Evolutionary conservation across 2,797 vertebrate species (phyloP), one percentile per base, ranked within the genome.

Genomic region (Poeciliopsis paucimaculata): DNA sequence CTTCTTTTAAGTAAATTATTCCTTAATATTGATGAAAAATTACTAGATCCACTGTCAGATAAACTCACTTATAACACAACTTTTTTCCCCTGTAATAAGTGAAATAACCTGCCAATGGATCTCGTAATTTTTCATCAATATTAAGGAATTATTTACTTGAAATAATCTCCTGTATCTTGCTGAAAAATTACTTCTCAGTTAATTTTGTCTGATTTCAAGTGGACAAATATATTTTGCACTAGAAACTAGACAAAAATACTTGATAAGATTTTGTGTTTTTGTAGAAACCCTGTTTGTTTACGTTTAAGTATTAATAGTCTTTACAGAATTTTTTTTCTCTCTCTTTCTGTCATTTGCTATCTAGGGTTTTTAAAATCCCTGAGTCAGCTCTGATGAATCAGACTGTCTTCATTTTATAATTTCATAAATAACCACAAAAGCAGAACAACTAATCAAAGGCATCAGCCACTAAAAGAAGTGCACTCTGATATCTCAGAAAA

Each of bases 361-460:
- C 12, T 31, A 26, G 28, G 20, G 51, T 18, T 39, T 45, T 8
- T 72, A 45, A 84, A 81, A 62, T 71, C n/a, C 0, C 39, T 12
- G 36, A 53, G 34, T 39, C 36, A 75, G 28, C 0, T 55, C 28
- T 73, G 51, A 46, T 77, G n/a, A 77, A 7, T 76, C 39, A 72
- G 11, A 31, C 43, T 12, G 2, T 45, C 43, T 64, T 36, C 53
- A 47, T 31, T 47, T 72, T 76, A 41, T 43, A 68, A 68, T 31
- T 55, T 49, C 53, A 66, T 60, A 79, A 86, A 82, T 85, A 9
- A 73, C 34, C 34, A 39, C 74, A 39, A 51, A 79, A 45, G 68
- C 41, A 51, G 9, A 60, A 57, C 45, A 71, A 77, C 7, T 72
- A 68, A 77, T 85, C 20, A 70, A n/a, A 70, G 18, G 6, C 45